phyloP scores from a whole-genome alignment of 2,888 invertebrate genomes.

The Agonum fuliginosum region DNA sequence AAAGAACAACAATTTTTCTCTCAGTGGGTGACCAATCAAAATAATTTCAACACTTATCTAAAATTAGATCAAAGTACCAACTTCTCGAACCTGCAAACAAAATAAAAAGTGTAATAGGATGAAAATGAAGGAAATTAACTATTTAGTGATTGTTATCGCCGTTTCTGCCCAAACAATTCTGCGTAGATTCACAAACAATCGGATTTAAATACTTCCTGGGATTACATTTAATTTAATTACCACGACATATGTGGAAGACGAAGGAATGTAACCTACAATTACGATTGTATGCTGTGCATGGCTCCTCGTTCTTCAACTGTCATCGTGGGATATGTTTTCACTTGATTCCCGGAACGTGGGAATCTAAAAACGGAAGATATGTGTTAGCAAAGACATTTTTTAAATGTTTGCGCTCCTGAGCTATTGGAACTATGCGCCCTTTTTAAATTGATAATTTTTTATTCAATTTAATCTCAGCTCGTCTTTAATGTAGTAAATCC shows the following conservation, averaged over 20 bases:
- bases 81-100: slow-evolving; percentile 29
- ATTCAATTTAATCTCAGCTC: too few relatives aligned
- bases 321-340: slow-evolving; percentile 38
- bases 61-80: slow-evolving; percentile 41
- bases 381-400: too few relatives aligned
- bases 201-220: slow-evolving; percentile 28
- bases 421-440: too few relatives aligned
- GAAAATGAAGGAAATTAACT: slow-evolving; percentile 42
- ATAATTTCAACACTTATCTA: slow-evolving; percentile 41
- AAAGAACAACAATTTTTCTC: slow-evolving; percentile 46
- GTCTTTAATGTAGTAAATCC: too few relatives aligned
- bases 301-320: slow-evolving; percentile 10
- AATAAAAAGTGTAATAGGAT: slow-evolving; percentile 7
- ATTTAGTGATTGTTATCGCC: slow-evolving; percentile 40
- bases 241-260: slow-evolving; percentile 39
- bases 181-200: neutral
- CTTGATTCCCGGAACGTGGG: slow-evolving; percentile 21
- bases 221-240: slow-evolving; percentile 41
- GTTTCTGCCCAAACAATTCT: slow-evolving; percentile 19
- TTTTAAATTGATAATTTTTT: too few relatives aligned
- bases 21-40: slow-evolving; percentile 44
- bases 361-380: slow-evolving; percentile 8
- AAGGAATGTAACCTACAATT: slow-evolving; percentile 38
- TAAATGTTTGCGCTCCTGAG: too few relatives aligned
- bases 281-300: slow-evolving; percentile 14